A percentile compares a stretch with the other conserved stretches of the same genome.
Evolutionary conservation across 2,113 vertebrate genomes (phyloP).

Genomic region (Chlamydotis undulata): DNA sequence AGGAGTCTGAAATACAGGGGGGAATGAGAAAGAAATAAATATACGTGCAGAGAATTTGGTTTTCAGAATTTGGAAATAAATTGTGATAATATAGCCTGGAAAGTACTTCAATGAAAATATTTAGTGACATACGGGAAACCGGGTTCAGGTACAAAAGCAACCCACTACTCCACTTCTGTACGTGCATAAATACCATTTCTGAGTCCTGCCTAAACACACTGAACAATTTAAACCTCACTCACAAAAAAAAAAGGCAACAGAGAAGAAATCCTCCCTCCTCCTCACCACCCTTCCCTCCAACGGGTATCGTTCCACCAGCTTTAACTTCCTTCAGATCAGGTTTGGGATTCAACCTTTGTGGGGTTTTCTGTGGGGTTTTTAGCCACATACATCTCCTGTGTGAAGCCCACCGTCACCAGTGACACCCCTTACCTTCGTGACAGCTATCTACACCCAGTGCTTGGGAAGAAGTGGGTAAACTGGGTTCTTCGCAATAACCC

Average conservation of each 20-base stretch:
- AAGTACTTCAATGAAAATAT: background rate
- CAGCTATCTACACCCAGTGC: background rate
- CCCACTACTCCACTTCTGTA: background rate
- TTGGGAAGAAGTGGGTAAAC: background rate
- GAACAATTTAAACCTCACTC: too few species aligned
- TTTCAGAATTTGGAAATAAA: background rate
- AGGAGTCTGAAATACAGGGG: background rate
- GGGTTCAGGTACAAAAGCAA: background rate
- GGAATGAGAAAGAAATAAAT: background rate
- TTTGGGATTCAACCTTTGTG: background rate
- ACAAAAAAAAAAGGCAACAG: background rate
- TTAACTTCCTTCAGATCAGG: background rate
- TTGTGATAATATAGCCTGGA: background rate
- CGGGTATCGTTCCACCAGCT: background rate
- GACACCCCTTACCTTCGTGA: too few species aligned
- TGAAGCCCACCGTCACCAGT: background rate
- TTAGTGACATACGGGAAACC: background rate
- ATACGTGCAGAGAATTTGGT: background rate
- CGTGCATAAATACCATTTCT: fast-evolving
- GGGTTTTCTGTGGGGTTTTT: fast-evolving
- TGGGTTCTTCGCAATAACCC: background rate
- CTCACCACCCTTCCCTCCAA: background rate
- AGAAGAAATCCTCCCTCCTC: background rate
- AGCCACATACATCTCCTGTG: background rate
- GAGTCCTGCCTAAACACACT: background rate